Percentiles rank a stretch among this genome's conserved stretches.
phyloP scores from a whole-genome alignment of 2,888 invertebrate species.

The Phania funesta region DNA sequence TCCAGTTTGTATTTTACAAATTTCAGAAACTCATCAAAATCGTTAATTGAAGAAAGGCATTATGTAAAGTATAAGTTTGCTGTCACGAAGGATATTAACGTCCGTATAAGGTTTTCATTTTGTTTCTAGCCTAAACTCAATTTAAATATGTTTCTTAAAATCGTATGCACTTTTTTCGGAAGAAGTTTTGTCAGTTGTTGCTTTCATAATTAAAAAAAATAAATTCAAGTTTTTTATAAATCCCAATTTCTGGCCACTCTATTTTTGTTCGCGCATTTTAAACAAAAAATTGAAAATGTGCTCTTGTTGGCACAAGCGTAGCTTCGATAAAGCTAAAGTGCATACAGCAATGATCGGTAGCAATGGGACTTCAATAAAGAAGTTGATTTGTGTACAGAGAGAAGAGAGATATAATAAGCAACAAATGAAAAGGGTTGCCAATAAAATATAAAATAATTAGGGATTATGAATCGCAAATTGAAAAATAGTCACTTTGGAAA shows the following conservation, averaged over 20 bases:
- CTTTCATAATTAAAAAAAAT: background rate
- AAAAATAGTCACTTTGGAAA: too few species aligned
- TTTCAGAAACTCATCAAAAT: too few species aligned
- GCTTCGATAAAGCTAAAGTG: constrained; percentile 61
- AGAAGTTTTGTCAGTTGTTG: background rate
- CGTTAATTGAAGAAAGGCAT: too few species aligned
- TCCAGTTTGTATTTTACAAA: too few species aligned
- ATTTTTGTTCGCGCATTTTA: background rate
- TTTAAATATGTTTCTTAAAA: too few species aligned
- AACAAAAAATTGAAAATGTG: constrained; percentile 20
- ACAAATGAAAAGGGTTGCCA: constrained; percentile 55
- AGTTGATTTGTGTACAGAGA: constrained; percentile 60
- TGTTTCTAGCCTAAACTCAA: too few species aligned
- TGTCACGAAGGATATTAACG: too few species aligned
- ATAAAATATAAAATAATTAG: background rate
- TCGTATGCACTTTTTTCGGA: too few species aligned
- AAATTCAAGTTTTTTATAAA: background rate
- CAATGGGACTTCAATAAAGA: constrained; percentile 64
- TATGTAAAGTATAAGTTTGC: too few species aligned
- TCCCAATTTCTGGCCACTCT: constrained; percentile 31
- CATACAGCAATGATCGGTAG: constrained; percentile 61
- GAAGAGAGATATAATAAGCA: constrained; percentile 47
- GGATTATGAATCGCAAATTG: too few species aligned
- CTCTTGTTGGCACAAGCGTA: constrained; percentile 70
- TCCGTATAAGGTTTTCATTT: too few species aligned